phyloP scores from a whole-genome alignment of 2,888 invertebrate species.

The Eilema sororculum region DNA sequence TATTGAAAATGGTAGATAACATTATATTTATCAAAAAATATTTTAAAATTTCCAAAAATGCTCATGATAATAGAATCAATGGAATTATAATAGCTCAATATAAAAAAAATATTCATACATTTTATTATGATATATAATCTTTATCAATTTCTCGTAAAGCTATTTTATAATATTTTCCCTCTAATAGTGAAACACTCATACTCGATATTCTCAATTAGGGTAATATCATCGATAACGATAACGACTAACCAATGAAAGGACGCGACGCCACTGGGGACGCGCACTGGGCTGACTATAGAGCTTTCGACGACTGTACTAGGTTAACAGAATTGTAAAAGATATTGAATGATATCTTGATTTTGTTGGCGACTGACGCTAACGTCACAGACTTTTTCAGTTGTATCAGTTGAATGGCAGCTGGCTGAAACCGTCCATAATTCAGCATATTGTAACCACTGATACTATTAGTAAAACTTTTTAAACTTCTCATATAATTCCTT shows the following conservation, averaged over 20 bases:
- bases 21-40: neutral
- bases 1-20: neutral
- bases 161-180: neutral
- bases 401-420: no score
- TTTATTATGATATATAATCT: neutral
- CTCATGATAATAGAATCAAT: no score
- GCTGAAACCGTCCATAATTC: no score
- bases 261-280: neutral
- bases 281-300: neutral
- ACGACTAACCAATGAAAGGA: neutral
- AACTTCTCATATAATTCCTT: neutral
- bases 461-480: neutral
- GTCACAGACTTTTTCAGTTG: neutral
- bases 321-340: neutral
- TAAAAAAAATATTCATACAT: no score
- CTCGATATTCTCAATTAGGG: neutral
- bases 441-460: no score
- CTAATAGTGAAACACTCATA: neutral
- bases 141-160: neutral
- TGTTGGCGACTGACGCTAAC: neutral
- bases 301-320: conserved; percentile 10
- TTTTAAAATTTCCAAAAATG: no score
- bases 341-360: neutral
- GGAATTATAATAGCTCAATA: no score
- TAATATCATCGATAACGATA: neutral